Base-by-base conservation (phyloP, 1,140 invertebrate species). In the Caenorhabditis remanei region DNA sequence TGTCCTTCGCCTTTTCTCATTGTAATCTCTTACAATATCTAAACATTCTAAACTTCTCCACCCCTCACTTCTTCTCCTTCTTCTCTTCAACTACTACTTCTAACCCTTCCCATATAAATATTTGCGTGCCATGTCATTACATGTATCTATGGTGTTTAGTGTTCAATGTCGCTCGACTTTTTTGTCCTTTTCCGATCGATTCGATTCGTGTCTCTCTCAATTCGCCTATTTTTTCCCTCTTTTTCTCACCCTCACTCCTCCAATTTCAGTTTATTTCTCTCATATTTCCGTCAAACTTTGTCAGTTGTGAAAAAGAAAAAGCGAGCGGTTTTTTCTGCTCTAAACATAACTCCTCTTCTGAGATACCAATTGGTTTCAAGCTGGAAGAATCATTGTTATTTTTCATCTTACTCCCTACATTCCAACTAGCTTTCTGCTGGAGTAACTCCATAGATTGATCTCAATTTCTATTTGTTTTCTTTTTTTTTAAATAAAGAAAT, bases 121-220 rank as follows among this genome's bases (percentile, higher is more conserved):
- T 71, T 43, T 46, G 65, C 41, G 16, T 71, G 65, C 65, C 65
- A 71, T 71, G 21, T 63, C 61, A 63, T 71, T 61, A 21, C 56
- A 46, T 67, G 21, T 50, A 41, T 79, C 43, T 50, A 79, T 79
- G 71, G 71, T 79, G 71, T 79, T 50, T 79, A 50, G 71, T 79
- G 46, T 79, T 79, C 71, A 79, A 79, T 79, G 61, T 63, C 61
- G 71, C 71, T 32, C 32, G n/a, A 11, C 24, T 71, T 71, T 79
- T 79, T 65, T 79, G 50, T 79, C 71, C 71, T 79, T 50, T 79
- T 79, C 46, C 71, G 71, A 79, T 79, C 71, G 71, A 79, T 79
- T 71, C 71, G n/a, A 50, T 50, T n/a, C 21, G 19, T 50, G 9
- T 79, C 43, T 79, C 46, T 79, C 21, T 24, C 24, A 32, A 32